Percentiles rank a stretch among this genome's conserved stretches.
These are phyloP conservation scores for Calyptomena viridis DNA, from an alignment of 2,113 vertebrate species.

Conservation along the genomic window DNA sequence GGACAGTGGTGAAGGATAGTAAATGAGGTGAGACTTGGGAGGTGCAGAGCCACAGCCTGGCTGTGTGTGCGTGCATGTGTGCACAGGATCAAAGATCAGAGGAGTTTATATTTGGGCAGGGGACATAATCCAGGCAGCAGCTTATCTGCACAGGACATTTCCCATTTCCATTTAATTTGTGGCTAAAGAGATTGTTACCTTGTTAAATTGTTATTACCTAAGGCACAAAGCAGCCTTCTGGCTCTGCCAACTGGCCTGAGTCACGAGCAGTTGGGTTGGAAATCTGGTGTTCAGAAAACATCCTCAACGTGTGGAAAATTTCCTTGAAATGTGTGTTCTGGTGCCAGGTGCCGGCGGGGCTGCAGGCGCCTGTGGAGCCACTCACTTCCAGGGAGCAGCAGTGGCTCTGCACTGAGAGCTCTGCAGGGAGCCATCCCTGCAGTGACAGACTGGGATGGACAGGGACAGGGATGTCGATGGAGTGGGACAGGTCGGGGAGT, in stretches of 20 bases:
- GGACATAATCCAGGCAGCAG: constrained; percentile 46
- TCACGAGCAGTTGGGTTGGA: constrained; percentile 15
- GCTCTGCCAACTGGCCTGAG: constrained; percentile 59
- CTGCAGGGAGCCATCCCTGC: not conserved
- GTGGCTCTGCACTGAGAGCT: not conserved
- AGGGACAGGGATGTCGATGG: not conserved
- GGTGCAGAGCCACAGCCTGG: not conserved
- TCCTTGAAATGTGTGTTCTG: constrained; percentile 38
- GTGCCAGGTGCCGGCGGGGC: not conserved
- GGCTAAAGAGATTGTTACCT: constrained; percentile 63
- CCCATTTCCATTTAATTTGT: constrained; percentile 58
- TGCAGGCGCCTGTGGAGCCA: not conserved
- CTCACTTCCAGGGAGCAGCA: not conserved
- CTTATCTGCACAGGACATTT: constrained; percentile 65
- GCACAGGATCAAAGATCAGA: constrained; percentile 47
- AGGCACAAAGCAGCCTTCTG: constrained; percentile 58
- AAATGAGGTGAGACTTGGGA: not conserved
- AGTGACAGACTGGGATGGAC: not conserved
- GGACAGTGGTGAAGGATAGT: not conserved
- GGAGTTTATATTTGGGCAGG: constrained; percentile 39
- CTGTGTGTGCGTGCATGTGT: not conserved
- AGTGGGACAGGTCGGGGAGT: not conserved
- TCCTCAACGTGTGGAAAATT: constrained; percentile 19
- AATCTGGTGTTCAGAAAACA: constrained; percentile 43
- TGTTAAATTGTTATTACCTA: constrained; percentile 59